Evolutionary conservation across 1,140 invertebrate species (phyloP), one percentile per base, ranked within the genome.

Genomic region (Tenebrio molitor): DNA sequence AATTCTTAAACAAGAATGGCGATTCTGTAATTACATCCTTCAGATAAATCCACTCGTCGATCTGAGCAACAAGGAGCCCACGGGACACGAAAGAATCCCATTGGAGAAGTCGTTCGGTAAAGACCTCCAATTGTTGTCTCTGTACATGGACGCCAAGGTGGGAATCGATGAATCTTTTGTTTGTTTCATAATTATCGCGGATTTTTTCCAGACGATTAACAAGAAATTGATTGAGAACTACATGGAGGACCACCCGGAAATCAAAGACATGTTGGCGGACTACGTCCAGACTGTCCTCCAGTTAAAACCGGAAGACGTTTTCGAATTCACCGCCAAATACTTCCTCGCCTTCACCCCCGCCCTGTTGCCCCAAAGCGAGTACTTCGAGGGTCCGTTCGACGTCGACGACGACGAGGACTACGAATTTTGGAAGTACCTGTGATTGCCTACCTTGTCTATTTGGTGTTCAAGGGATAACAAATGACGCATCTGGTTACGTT

Each of bases 141-240:
- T 87, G 78, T 89, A 88, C 80, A 80, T 89, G 23, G 87, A 90
- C 74, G 84, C 84, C 72, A 89, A 89, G 83, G 88, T 89, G 84
- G 69, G 71, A 70, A n/a, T n/a, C n/a, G n/a, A n/a, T n/a, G n/a
- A n/a, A n/a, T n/a, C n/a, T n/a, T n/a, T n/a, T n/a, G n/a, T n/a
- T n/a, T n/a, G n/a, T n/a, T n/a, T n/a, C n/a, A n/a, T n/a, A n/a
- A n/a, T n/a, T n/a, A n/a, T n/a, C n/a, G n/a, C n/a, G 50, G 42
- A 62, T 6, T 29, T 69, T 25, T 71, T 77, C 74, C 34, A 87
- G 87, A 80, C 80, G 29, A 77, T 81, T 36, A 76, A 83, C 68
- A 75, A 84, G 74, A 79, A 84, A 29, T 79, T 87, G 82, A 84
- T 85, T 21, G 84, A 82, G 36, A 83, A 83, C 1, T 90, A 90